Evolutionary conservation across 2,113 vertebrate genomes (phyloP).

Genomic region (Mellivora capensis): DNA sequence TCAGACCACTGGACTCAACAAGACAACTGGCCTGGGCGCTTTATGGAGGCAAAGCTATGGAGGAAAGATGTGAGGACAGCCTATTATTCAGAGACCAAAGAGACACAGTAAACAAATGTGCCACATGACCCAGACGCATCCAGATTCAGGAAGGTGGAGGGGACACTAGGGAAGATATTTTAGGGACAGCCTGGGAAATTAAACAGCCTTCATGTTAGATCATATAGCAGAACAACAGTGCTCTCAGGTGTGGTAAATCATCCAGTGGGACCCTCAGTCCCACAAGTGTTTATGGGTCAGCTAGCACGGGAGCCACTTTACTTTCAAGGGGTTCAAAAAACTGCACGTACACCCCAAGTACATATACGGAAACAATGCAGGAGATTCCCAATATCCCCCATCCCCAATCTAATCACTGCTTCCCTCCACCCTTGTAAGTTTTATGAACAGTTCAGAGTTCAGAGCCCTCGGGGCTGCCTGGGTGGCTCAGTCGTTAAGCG

Average conservation of each 20-base stretch:
- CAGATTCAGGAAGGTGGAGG: neutral
- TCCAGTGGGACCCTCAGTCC: neutral
- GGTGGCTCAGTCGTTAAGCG: too few relatives aligned
- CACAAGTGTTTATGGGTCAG: neutral
- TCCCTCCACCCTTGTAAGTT: neutral
- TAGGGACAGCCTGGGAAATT: neutral
- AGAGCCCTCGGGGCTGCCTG: neutral
- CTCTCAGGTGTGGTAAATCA: neutral
- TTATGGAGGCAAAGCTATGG: neutral
- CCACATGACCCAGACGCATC: neutral
- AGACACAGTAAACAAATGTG: neutral
- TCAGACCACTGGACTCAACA: neutral
- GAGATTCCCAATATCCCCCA: neutral
- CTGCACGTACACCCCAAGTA: neutral
- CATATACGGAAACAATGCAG: neutral
- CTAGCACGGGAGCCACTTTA: neutral
- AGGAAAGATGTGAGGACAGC: neutral
- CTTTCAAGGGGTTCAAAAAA: neutral
- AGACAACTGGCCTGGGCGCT: neutral
- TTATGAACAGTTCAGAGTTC: neutral
- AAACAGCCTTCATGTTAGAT: neutral
- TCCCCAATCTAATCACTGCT: neutral
- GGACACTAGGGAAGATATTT: neutral
- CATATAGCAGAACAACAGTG: rapidly evolving
- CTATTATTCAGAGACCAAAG: neutral